A percentile compares a stretch with the other conserved stretches of the same genome.
phyloP scores from a whole-genome alignment of 35 echinoderm and acorn worm genomes.

The Strongylocentrotus purpuratus region DNA sequence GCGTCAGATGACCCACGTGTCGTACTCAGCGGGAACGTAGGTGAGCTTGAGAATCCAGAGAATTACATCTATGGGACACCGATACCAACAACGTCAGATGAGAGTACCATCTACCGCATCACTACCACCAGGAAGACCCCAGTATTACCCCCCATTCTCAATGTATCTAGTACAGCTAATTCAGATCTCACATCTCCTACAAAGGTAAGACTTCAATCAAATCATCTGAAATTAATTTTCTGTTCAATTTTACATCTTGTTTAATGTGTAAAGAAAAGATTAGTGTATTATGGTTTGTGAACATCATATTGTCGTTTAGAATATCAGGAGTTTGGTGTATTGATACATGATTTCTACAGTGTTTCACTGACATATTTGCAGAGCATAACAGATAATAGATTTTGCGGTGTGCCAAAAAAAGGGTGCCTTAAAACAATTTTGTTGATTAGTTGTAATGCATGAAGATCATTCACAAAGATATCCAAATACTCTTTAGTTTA shows the following conservation, averaged over 20 bases:
- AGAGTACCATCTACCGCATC: background rate
- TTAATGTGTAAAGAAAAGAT: background rate
- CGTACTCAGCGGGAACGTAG: slow-evolving; percentile 68
- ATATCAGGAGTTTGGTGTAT: background rate
- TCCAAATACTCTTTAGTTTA: background rate
- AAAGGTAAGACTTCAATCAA: slow-evolving; percentile 32
- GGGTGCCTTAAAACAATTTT: background rate
- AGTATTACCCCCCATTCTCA: background rate
- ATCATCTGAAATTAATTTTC: no score
- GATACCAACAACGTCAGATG: background rate
- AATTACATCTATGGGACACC: slow-evolving; percentile 20
- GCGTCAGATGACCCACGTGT: slow-evolving; percentile 63
- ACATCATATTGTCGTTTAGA: background rate
- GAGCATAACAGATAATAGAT: background rate
- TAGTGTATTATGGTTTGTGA: background rate
- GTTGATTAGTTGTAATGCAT: background rate
- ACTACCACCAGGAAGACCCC: slow-evolving; percentile 45
- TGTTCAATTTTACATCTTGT: background rate
- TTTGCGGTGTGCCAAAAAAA: background rate
- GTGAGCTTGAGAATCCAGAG: slow-evolving; percentile 23
- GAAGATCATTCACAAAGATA: background rate
- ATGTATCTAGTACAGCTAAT: slow-evolving; percentile 15
- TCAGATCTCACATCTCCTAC: slow-evolving; percentile 52
- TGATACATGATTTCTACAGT: background rate
- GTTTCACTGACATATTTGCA: background rate